A percentile compares a stretch with the other conserved stretches of the same genome.
Evolutionary conservation across 2,113 vertebrate genomes (phyloP).

Genomic region (Cryptotis parvus): DNA sequence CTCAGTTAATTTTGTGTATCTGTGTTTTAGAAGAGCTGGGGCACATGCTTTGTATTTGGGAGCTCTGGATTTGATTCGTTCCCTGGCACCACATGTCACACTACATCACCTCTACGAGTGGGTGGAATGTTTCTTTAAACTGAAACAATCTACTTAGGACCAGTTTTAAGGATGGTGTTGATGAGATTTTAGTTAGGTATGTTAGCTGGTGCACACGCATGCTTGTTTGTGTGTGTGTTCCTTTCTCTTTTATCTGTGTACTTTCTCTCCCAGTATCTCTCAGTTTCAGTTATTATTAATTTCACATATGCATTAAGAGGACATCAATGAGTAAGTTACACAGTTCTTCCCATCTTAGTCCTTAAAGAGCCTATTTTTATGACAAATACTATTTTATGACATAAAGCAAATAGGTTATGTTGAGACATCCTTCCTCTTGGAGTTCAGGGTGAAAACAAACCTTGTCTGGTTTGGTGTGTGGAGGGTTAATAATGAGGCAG

Average conservation of each 20-base stretch:
- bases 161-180: neutral
- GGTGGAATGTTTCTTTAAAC: neutral
- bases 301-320: neutral
- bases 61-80: too few species aligned
- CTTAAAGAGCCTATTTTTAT: neutral
- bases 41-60: too few species aligned
- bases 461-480: neutral
- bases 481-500: conserved; percentile 55
- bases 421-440: neutral
- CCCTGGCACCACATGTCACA: too few species aligned
- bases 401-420: conserved; percentile 3
- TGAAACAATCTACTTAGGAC: neutral
- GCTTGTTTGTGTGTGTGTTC: neutral
- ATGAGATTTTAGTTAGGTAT: conserved; percentile 46
- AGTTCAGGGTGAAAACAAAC: neutral
- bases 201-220: neutral
- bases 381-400: neutral
- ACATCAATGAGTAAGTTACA: neutral
- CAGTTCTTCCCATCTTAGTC: neutral
- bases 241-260: neutral
- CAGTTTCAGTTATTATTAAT: neutral
- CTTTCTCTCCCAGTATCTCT: neutral
- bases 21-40: neutral
- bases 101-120: too few species aligned
- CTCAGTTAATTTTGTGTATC: conserved; percentile 38